These are phyloP conservation scores for Tetrax tetrax DNA, from an alignment of 2,113 vertebrate species.

Conservation along the genomic window DNA sequence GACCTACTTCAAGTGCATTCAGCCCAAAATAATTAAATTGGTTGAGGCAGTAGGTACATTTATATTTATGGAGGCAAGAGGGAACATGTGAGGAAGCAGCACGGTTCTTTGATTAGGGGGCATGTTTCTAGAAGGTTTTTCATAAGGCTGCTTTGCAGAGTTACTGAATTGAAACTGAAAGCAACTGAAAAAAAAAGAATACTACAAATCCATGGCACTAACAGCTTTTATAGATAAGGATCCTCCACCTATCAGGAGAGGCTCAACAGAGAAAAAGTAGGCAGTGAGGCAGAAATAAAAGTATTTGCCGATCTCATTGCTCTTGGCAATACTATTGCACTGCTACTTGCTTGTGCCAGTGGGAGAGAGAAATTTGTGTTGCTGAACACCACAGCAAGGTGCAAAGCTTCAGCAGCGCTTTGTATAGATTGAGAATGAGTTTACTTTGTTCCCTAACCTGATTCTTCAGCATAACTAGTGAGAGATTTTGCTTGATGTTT, in stretches of 20 bases:
- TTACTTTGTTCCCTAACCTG: neutral
- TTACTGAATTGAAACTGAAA: neutral
- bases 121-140: neutral
- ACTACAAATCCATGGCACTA: neutral
- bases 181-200: neutral
- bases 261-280: neutral
- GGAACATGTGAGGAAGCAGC: neutral
- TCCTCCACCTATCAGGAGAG: neutral
- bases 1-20: neutral
- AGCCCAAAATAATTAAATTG: neutral
- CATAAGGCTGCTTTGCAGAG: neutral
- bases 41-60: neutral
- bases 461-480: neutral
- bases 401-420: neutral
- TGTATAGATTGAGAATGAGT: neutral
- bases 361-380: neutral
- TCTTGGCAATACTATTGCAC: neutral
- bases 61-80: neutral
- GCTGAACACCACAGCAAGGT: neutral
- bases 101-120: neutral
- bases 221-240: neutral
- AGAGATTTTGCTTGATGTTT: neutral
- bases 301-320: neutral
- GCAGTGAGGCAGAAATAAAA: neutral
- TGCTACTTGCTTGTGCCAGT: neutral